These are phyloP conservation scores for Opisthocomus hoazin DNA, from an alignment of 2,113 vertebrate species.

Conservation along the genomic window DNA sequence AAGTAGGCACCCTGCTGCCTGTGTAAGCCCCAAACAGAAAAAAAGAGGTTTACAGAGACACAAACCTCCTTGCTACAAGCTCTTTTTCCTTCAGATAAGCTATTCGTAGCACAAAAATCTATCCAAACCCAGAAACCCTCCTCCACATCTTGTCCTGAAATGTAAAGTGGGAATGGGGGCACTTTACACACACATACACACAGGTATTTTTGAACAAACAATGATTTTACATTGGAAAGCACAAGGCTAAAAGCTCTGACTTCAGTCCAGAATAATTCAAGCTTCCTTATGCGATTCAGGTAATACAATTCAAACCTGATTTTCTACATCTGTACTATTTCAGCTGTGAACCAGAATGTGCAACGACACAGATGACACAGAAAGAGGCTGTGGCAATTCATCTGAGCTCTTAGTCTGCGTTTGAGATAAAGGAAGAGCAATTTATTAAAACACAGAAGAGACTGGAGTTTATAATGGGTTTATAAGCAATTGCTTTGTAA, in stretches of 20 bases:
- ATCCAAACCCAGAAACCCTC: neutral
- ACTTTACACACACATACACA: accelerated
- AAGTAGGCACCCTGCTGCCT: neutral
- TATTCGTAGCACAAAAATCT: neutral
- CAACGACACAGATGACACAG: neutral
- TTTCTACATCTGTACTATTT: neutral
- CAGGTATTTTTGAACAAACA: neutral
- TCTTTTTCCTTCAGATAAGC: neutral
- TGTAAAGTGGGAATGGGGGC: neutral
- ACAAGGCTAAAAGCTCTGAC: neutral
- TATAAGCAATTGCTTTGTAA: constrained; percentile 2
- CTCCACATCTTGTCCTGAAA: neutral
- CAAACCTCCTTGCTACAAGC: neutral
- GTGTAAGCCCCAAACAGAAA: neutral
- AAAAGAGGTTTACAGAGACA: neutral
- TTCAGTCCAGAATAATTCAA: neutral
- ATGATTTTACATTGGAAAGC: neutral
- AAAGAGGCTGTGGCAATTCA: neutral
- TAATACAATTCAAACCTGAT: neutral
- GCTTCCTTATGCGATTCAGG: neutral
- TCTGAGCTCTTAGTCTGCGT: neutral
- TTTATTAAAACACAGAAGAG: constrained; percentile 32
- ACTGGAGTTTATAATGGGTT: neutral
- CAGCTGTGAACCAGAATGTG: neutral
- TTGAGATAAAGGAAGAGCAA: constrained; percentile 2